Base-by-base conservation (phyloP, 2,888 invertebrate genomes). In the Artemia sinica region DNA sequence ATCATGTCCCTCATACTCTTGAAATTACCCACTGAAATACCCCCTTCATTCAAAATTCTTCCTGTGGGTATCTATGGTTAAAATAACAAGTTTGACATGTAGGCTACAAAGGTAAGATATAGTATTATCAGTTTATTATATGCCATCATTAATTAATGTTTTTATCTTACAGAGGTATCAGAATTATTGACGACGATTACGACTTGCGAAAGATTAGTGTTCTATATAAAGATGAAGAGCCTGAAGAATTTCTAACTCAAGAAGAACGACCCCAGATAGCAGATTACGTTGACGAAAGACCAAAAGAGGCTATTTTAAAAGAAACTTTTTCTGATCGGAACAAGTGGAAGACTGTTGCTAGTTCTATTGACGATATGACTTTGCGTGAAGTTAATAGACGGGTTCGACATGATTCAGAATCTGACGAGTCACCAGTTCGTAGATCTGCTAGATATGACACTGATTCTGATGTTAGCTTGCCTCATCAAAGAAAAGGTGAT, bases 191-290 rank as follows among this genome's bases (percentile, higher is more conserved):
- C 75, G 91, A 92, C 78, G 90, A 92, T 76, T 77, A 87, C 67
- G 85, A 86, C 72, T 73, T 86, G 6, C 82, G 83, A 3, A 82
- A 83, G 69, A 79, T 85, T 49, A 80, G 84, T 50, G 78, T 85
- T 0, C 76, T 84, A 0, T 83, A 84, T 41, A 84, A 84, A 65
- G 83, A 84, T 71, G 84, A 84, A 73, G 78, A 85, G 58, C 85
- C 88, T 68, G 81, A 88, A 4, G 82, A 85, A 66, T 65, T 70
- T 48, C 82, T 85, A 69, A 82, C 84, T 0, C 84, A 83, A n/a
- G 94, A 95, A 75, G 91, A 94, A 77, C 90, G 88, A 0, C 95
- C 95, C 0, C 88, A 88, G 77, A 86, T 95, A 72, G 93, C 88
- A 0, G 91, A 88, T 1, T 83, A 93, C 68, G 83, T 91, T 67